Evolutionary conservation across 1,140 invertebrate genomes (phyloP).

Genomic region (Pygmarrhopalites habei): DNA sequence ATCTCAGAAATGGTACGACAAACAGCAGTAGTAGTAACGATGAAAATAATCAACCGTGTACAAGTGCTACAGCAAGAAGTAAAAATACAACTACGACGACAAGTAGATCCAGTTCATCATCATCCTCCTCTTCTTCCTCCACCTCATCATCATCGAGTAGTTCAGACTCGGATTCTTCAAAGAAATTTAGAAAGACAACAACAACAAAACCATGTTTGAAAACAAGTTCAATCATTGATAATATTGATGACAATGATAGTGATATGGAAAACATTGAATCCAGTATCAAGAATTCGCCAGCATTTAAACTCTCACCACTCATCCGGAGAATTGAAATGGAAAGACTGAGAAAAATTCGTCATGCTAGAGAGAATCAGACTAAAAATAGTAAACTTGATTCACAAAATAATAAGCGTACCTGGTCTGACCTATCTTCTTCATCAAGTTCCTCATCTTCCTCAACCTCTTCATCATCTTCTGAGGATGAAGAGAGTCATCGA

Average conservation of each 20-base stretch:
- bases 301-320: slow-evolving; percentile 10
- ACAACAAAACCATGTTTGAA: too few species aligned
- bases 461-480: not conserved
- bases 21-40: not conserved
- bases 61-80: not conserved
- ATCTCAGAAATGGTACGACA: too few species aligned
- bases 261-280: not conserved
- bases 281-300: not conserved
- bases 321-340: slow-evolving; percentile 10
- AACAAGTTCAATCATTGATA: not conserved
- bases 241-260: not conserved
- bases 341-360: slow-evolving; percentile 1
- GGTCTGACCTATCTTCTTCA: not conserved
- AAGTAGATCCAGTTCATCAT: not conserved
- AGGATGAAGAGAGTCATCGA: not conserved
- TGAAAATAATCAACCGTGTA: not conserved
- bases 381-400: not conserved
- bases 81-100: too few species aligned
- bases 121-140: slow-evolving; percentile 6
- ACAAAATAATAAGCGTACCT: not conserved
- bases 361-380: not conserved
- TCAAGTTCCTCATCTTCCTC: not conserved
- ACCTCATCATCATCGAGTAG: not conserved
- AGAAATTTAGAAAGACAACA: too few species aligned
- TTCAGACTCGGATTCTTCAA: not conserved